Evolutionary conservation across 2,888 invertebrate genomes (phyloP).

Genomic region (Halictus ligatus): DNA sequence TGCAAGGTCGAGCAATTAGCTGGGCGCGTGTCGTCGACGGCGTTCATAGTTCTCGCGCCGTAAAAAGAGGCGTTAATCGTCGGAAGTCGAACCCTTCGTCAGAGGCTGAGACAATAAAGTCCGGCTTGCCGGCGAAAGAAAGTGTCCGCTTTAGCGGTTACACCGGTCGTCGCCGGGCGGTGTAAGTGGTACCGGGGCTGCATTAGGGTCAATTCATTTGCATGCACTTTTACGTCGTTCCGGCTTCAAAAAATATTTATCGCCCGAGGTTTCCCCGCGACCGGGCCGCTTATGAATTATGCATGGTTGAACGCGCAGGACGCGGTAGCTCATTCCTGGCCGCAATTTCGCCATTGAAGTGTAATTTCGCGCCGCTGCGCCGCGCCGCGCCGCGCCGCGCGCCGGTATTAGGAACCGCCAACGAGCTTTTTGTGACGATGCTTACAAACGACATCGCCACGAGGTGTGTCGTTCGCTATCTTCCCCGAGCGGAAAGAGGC

Average conservation of each 20-base stretch:
- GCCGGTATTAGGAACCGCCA: constrained; percentile 65
- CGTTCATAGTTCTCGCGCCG: not conserved
- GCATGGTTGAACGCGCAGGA: constrained; percentile 71
- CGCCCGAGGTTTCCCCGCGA: constrained; percentile 73
- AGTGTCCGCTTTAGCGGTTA: constrained; percentile 37
- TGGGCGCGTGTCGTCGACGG: not conserved
- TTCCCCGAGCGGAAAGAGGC: not conserved
- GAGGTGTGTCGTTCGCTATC: constrained; percentile 58
- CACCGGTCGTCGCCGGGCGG: constrained; percentile 46
- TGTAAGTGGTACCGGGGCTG: constrained; percentile 64
- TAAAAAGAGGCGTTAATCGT: constrained; percentile 43
- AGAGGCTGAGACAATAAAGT: constrained; percentile 27
- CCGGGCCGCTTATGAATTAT: constrained; percentile 79
- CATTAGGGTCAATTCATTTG: constrained; percentile 78
- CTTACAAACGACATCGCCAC: constrained; percentile 45
- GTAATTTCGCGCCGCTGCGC: constrained; percentile 61
- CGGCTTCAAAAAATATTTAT: constrained; percentile 76
- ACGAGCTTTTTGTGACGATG: constrained; percentile 66
- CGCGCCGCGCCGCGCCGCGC: constrained; percentile 12
- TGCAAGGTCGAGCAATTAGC: not conserved
- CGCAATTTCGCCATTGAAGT: constrained; percentile 71
- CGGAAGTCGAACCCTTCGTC: constrained; percentile 20
- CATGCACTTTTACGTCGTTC: constrained; percentile 73
- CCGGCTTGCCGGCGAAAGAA: constrained; percentile 20
- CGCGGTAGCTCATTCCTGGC: constrained; percentile 69